phyloP scores from a whole-genome alignment of 2,113 vertebrate genomes.

The Rutilus rutilus region DNA sequence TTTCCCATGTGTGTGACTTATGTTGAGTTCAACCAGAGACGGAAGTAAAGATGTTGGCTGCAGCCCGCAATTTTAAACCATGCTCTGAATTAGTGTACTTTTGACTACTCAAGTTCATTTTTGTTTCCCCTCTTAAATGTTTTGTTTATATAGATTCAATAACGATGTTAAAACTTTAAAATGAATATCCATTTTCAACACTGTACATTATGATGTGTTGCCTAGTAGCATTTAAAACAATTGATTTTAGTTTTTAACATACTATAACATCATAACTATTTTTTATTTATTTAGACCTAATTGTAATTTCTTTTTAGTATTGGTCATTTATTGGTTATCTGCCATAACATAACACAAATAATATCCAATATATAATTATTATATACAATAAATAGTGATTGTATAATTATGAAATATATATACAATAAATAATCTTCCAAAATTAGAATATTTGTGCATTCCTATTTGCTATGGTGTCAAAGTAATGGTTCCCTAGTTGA shows the following conservation, averaged over 20 bases:
- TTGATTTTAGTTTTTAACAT: neutral
- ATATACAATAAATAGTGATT: neutral
- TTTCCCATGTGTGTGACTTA: slow-evolving; percentile 13
- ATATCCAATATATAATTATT: neutral
- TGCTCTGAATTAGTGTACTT: neutral
- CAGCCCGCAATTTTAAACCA: neutral
- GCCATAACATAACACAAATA: neutral
- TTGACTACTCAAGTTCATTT: neutral
- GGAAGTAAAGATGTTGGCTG: neutral
- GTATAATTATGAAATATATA: no score
- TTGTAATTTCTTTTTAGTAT: neutral
- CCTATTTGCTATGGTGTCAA: neutral
- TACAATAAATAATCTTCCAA: neutral
- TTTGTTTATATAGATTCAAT: neutral
- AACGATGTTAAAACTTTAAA: neutral
- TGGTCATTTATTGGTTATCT: neutral
- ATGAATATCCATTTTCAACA: neutral
- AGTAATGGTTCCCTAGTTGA: neutral
- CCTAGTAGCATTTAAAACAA: neutral
- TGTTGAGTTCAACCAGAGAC: neutral
- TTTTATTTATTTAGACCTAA: neutral
- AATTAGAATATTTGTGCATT: neutral
- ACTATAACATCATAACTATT: neutral
- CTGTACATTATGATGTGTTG: neutral
- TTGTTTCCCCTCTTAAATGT: neutral